Evolutionary conservation across 2,797 vertebrate genomes (phyloP), one percentile per base, ranked within the genome.

Genomic region (Pipistrellus nathusii): DNA sequence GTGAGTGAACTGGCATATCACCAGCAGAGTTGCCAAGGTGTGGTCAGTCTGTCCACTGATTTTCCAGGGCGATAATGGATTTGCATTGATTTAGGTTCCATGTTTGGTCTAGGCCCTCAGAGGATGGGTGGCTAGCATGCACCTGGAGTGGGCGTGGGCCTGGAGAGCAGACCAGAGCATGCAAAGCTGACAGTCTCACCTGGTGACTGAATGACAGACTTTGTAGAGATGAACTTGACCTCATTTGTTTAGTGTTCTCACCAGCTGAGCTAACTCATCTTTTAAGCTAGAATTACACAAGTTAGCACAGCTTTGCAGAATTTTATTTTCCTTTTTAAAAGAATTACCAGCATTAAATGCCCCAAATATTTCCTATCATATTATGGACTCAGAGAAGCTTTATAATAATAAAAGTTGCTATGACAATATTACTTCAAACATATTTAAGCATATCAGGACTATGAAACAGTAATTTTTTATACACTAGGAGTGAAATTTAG

Each of bases 351-450:
- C 21, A 64, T 75, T 86, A 96, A 87, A 96, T 95, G 96, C 89
- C 80, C 46, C 86, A 92, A 92, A 82, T 95, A 82, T 88, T 96
- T 95, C 62, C 71, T 93, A 92, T 77, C 64, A 85, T 91, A 27
- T 14, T 35, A 93, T 73, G 71, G 80, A 91, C 44, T 92, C 68
- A 80, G n/a, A 87, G 23, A 75, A 69, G 10, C 20, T 88, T 94
- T 85, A 53, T 25, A 82, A 75, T 80, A 90, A 71, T 91, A 86
- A 55, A 73, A 69, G 95, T 35, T 93, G 27, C 30, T 93, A 93
- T 73, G 8, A 84, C 78, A 81, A 93, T 94, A 77, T 38, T 68
- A 75, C 32, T 84, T 88, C 17, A 80, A 80, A 88, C 25, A 35
- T 77, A 86, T 38, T 82, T 62, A 69, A 71, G 15, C 68, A 80